phyloP scores from a whole-genome alignment of 2,888 invertebrate species.

The Megalurothrips usitatus region DNA sequence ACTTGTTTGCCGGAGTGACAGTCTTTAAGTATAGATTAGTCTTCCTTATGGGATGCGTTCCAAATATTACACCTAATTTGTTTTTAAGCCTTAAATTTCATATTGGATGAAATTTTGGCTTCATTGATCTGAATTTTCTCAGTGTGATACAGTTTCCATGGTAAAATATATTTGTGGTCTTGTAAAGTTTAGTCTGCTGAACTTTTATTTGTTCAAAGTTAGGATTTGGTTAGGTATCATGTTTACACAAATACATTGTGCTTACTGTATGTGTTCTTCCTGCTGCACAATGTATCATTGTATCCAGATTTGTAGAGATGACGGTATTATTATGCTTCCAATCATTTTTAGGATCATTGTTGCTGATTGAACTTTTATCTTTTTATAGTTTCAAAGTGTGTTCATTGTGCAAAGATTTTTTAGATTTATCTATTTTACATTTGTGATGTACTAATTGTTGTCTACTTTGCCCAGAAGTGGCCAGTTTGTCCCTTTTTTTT shows the following conservation, averaged over 20 bases:
- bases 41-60: no score
- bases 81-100: no score
- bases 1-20: no score
- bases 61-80: no score
- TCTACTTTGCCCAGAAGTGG: neutral
- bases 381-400: neutral
- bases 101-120: neutral
- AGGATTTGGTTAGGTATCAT: no score
- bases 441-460: neutral
- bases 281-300: neutral
- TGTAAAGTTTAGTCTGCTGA: no score
- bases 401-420: neutral
- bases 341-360: conserved; percentile 27
- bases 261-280: conserved; percentile 2
- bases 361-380: conserved; percentile 24
- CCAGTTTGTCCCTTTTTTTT: no score
- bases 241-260: no score
- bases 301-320: neutral
- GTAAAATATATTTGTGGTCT: no score
- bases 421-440: neutral
- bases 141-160: no score
- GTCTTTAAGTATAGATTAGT: no score
- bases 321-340: neutral
- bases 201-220: no score
- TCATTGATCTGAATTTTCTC: neutral